Evolutionary conservation across 2,797 vertebrate species (phyloP).

Genomic region (Pempheris klunzingeri): DNA sequence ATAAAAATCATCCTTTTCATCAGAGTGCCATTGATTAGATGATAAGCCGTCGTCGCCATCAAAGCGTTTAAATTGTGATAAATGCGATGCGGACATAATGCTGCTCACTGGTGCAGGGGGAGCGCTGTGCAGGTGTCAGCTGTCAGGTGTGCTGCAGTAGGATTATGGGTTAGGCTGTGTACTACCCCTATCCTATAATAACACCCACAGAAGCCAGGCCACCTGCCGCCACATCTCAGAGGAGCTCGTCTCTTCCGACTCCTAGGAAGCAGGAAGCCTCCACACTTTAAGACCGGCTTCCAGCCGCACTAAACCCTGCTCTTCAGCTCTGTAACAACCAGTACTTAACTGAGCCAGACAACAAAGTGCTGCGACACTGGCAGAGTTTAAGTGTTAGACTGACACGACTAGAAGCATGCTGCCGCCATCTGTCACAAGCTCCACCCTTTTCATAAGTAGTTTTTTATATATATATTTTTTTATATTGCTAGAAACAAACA

Average conservation of each 20-base stretch:
- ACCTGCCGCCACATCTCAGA: slow-evolving; percentile 81
- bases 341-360: slow-evolving; percentile 78
- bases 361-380: slow-evolving; percentile 62
- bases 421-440: slow-evolving; percentile 32
- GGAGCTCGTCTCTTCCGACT: slow-evolving; percentile 70
- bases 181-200: slow-evolving; percentile 82
- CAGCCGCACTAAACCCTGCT: slow-evolving; percentile 75
- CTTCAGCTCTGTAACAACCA: slow-evolving; percentile 69
- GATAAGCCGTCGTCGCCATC: neutral
- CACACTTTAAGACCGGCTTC: slow-evolving; percentile 70
- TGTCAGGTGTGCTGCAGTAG: slow-evolving; percentile 83
- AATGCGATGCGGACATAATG: slow-evolving; percentile 47
- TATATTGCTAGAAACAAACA: slow-evolving; percentile 14
- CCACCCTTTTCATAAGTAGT: slow-evolving; percentile 14
- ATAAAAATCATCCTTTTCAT: slow-evolving; percentile 15
- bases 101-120: slow-evolving; percentile 29
- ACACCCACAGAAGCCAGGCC: slow-evolving; percentile 76
- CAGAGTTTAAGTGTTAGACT: slow-evolving; percentile 58
- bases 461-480: slow-evolving; percentile 15
- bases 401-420: slow-evolving; percentile 52
- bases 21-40: neutral
- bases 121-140: slow-evolving; percentile 84
- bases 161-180: slow-evolving; percentile 75
- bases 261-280: slow-evolving; percentile 79
- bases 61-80: slow-evolving; percentile 41